Conservation (phyloP, 2,113 vertebrate species). For the Pagrus major region DNA sequence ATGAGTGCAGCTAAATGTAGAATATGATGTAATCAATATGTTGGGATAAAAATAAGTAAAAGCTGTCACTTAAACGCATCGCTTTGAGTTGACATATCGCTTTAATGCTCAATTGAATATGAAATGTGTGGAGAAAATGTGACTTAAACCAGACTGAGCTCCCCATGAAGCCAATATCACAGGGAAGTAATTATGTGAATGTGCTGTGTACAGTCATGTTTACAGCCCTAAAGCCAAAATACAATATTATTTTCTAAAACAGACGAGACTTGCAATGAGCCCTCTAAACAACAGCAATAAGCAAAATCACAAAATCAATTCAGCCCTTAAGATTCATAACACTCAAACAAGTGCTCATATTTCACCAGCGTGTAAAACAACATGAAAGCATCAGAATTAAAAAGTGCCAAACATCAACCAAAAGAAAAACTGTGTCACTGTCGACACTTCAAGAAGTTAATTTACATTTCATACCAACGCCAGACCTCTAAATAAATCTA, state of each 20-base stretch:
- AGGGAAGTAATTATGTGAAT: constrained; percentile 17
- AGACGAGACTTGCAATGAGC: constrained; percentile 2
- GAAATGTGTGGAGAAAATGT: constrained; percentile 15
- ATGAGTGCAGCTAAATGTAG: constrained; percentile 7
- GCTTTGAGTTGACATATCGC: background rate
- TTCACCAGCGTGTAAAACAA: background rate
- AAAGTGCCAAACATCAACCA: constrained; percentile 13
- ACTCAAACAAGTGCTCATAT: background rate
- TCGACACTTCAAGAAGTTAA: constrained; percentile 7
- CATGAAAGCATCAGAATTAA: background rate
- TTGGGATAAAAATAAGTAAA: constrained; percentile 8
- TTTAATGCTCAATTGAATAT: background rate
- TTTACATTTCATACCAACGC: constrained; percentile 8
- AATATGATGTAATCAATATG: constrained; percentile 15
- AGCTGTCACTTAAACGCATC: constrained; percentile 15
- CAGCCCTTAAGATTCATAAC: background rate
- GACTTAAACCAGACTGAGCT: constrained; percentile 1
- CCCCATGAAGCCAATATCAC: constrained; percentile 21
- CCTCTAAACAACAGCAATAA: constrained; percentile 9
- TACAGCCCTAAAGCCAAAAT: constrained; percentile 15
- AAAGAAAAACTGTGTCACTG: background rate
- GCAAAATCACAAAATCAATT: background rate
- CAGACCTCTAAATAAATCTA: background rate
- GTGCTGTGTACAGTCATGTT: constrained; percentile 2
- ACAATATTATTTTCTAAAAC: background rate